A percentile compares a stretch with the other conserved stretches of the same genome.
Conservation (phyloP, 2,113 vertebrate species). For the Colistium nudipinnis region DNA sequence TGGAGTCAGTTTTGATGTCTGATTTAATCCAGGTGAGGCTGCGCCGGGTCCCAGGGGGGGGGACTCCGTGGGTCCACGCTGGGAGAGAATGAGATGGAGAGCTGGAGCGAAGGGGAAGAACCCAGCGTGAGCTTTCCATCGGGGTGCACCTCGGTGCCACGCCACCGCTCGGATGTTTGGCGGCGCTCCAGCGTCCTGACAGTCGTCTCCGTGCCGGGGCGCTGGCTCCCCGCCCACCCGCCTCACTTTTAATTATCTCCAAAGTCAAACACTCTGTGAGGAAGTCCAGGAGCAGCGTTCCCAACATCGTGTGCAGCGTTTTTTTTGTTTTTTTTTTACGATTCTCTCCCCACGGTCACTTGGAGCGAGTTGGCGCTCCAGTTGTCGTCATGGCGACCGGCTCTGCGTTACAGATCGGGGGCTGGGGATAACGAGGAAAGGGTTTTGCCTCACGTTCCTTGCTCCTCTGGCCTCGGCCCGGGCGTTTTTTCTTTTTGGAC, state of each 20-base stretch:
- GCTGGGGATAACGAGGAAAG: background rate
- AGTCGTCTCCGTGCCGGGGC: constrained; percentile 46
- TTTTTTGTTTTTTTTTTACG: constrained; percentile 37
- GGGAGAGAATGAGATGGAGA: background rate
- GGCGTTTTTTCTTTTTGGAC: constrained; percentile 39
- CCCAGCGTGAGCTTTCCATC: constrained; percentile 52
- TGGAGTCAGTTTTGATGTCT: background rate
- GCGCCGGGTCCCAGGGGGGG: background rate
- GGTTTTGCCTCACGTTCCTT: constrained; percentile 6
- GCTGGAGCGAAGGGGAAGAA: constrained; percentile 15
- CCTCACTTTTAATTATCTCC: constrained; percentile 74
- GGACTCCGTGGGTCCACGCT: constrained; percentile 2
- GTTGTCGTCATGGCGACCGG: constrained; percentile 9
- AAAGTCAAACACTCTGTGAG: constrained; percentile 44
- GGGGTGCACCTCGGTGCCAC: constrained; percentile 58
- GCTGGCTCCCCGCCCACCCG: constrained; percentile 43
- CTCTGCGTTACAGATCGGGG: background rate
- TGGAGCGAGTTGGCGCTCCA: constrained; percentile 11
- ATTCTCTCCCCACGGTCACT: constrained; percentile 10
- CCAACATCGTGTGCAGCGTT: constrained; percentile 51
- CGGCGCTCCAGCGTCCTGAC: constrained; percentile 60
- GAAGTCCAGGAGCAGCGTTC: constrained; percentile 50
- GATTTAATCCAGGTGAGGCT: constrained; percentile 21
- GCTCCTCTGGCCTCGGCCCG: background rate
- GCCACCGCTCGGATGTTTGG: constrained; percentile 50